These are phyloP conservation scores for Nibea coibor DNA, from an alignment of 2,113 vertebrate genomes.

Conservation along the genomic window DNA sequence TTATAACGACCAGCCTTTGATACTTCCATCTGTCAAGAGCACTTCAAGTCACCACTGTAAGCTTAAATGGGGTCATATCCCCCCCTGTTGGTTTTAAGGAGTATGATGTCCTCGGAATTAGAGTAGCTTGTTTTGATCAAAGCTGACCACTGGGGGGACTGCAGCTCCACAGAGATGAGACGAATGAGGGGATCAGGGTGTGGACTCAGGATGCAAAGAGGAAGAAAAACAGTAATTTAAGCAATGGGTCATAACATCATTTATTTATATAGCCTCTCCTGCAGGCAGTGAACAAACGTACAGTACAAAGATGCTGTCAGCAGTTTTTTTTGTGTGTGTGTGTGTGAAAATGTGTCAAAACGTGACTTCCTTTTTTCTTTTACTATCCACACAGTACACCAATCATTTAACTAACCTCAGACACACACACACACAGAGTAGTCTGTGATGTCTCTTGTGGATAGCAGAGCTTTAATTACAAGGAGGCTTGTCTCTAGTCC, in stretches of 20 bases:
- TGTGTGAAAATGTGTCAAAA: too few relatives aligned
- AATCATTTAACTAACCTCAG: background rate
- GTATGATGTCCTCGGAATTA: background rate
- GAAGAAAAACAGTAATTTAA: background rate
- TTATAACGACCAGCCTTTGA: background rate
- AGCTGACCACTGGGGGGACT: constrained; percentile 46
- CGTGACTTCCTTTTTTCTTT: background rate
- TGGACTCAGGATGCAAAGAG: background rate
- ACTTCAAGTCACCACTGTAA: background rate
- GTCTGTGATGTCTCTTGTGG: constrained; percentile 31
- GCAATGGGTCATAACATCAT: background rate
- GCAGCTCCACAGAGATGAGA: background rate
- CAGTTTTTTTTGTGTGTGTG: too few relatives aligned
- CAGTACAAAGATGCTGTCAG: too few relatives aligned
- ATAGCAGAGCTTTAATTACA: constrained; percentile 69
- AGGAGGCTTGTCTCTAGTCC: constrained; percentile 57
- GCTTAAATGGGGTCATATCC: constrained; percentile 34
- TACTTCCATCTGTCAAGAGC: background rate
- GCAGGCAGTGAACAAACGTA: background rate
- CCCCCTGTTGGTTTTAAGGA: constrained; percentile 67
- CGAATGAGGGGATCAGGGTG: background rate
- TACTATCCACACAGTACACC: background rate
- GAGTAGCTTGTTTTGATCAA: background rate
- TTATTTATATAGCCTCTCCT: background rate
- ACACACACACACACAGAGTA: background rate